phyloP scores from a whole-genome alignment of 1,140 invertebrate genomes.

The Drosophila fuyamai region DNA sequence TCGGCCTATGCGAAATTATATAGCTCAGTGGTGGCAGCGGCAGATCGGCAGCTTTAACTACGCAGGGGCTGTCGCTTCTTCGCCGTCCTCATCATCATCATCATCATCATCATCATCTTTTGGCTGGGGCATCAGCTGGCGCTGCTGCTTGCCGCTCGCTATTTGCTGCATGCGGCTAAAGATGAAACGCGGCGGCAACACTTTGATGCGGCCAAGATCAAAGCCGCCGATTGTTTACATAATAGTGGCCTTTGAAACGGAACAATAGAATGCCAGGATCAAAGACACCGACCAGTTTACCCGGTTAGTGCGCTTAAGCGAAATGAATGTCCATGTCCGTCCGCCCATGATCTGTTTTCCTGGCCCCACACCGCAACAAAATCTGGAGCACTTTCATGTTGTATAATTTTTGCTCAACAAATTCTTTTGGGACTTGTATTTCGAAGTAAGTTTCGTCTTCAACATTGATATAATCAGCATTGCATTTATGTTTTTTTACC shows the following conservation, averaged over 20 bases:
- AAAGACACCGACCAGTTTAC: conserved; percentile 70
- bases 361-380: conserved; percentile 38
- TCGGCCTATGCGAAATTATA: conserved; percentile 80
- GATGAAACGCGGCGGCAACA: conserved; percentile 80
- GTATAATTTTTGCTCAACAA: too few relatives aligned
- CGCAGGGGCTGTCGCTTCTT: conserved; percentile 54
- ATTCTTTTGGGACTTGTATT: too few relatives aligned
- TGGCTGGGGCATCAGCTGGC: conserved; percentile 47
- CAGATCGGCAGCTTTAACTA: conserved; percentile 67
- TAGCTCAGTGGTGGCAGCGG: conserved; percentile 53
- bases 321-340: conserved; percentile 78
- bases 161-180: conserved; percentile 75
- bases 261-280: conserved; percentile 85
- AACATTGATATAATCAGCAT: too few relatives aligned
- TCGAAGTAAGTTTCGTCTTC: too few relatives aligned
- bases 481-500: too few relatives aligned
- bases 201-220: conserved; percentile 85
- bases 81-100: conserved; percentile 38
- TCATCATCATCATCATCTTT: conserved; percentile 2
- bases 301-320: conserved; percentile 80
- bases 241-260: conserved; percentile 85
- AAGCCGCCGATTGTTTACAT: conserved; percentile 85
- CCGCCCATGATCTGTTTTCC: conserved; percentile 46
- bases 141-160: conserved; percentile 53
- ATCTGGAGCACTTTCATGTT: too few relatives aligned